phyloP scores from a whole-genome alignment of 2,797 vertebrate species.

The Cygnus olor region DNA sequence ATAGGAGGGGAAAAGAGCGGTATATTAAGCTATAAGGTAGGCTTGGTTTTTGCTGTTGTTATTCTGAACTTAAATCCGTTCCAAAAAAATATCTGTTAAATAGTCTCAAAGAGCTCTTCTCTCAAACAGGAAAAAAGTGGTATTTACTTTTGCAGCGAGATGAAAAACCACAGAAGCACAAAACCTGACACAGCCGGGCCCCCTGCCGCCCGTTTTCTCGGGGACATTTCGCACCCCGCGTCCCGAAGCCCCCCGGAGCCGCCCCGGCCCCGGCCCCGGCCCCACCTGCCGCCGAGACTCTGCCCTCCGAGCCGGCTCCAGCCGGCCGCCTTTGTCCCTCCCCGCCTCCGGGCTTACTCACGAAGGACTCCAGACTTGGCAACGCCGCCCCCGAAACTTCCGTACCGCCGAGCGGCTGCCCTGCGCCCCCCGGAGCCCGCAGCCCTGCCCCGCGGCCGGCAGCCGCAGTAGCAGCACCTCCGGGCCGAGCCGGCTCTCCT shows the following conservation, averaged over 20 bases:
- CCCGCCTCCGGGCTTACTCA: background rate
- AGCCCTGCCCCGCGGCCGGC: background rate
- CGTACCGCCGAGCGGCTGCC: too few species aligned
- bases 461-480: background rate
- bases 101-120: background rate
- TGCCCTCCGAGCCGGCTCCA: too few species aligned
- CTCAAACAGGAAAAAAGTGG: background rate
- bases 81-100: background rate
- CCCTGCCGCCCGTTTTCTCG: too few species aligned
- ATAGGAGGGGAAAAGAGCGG: rapidly evolving
- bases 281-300: background rate
- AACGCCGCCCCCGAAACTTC: background rate
- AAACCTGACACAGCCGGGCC: too few species aligned
- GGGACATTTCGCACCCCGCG: too few species aligned
- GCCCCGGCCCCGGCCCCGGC: too few species aligned
- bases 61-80: background rate
- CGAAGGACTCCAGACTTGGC: background rate
- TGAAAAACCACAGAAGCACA: background rate
- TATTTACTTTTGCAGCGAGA: background rate
- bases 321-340: too few species aligned
- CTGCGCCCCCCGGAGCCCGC: too few species aligned
- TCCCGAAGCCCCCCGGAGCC: too few species aligned
- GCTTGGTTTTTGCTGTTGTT: background rate
- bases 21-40: background rate
- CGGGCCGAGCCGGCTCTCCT: too few species aligned